A percentile compares a stretch with the other conserved stretches of the same genome.
phyloP scores from a whole-genome alignment of 2,888 invertebrate genomes.

The Sturmia bella region DNA sequence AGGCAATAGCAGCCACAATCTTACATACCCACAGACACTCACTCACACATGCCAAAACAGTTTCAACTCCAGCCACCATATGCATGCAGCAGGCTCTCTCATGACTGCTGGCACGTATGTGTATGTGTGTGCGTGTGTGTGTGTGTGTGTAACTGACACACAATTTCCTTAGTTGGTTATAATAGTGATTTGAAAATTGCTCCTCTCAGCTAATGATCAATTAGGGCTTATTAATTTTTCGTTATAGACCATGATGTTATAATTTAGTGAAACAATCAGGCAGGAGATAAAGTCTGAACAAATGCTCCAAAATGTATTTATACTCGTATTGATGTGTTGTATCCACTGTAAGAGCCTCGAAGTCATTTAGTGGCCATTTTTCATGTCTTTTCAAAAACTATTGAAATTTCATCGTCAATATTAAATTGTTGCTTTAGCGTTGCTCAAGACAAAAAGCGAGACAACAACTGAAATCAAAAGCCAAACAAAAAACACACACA shows the following conservation, averaged over 20 bases:
- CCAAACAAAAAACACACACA: neutral
- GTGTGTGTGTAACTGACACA: constrained; percentile 1
- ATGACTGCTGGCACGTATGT: neutral
- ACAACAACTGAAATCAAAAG: neutral
- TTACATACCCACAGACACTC: constrained; percentile 9
- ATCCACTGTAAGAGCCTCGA: constrained; percentile 29
- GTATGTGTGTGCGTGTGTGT: no score
- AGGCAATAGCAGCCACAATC: constrained; percentile 18
- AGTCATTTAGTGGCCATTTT: constrained; percentile 55
- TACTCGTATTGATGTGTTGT: constrained; percentile 38
- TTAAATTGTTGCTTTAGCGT: constrained; percentile 51
- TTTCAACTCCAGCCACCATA: constrained; percentile 5
- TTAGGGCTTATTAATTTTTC: constrained; percentile 70
- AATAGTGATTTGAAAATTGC: constrained; percentile 67
- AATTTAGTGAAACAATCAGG: constrained; percentile 63
- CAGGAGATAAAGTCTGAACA: constrained; percentile 17
- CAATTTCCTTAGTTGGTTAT: constrained; percentile 51
- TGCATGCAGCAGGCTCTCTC: neutral
- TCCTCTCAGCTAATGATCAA: constrained; percentile 69
- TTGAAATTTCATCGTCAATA: constrained; percentile 69
- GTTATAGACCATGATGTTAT: constrained; percentile 68
- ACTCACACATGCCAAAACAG: neutral
- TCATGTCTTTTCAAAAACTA: constrained; percentile 65
- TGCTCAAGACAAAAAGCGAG: neutral
- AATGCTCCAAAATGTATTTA: constrained; percentile 8